A percentile compares a stretch with the other conserved stretches of the same genome.
Evolutionary conservation across 2,113 vertebrate genomes (phyloP).

Genomic region (Cyanistes caeruleus): DNA sequence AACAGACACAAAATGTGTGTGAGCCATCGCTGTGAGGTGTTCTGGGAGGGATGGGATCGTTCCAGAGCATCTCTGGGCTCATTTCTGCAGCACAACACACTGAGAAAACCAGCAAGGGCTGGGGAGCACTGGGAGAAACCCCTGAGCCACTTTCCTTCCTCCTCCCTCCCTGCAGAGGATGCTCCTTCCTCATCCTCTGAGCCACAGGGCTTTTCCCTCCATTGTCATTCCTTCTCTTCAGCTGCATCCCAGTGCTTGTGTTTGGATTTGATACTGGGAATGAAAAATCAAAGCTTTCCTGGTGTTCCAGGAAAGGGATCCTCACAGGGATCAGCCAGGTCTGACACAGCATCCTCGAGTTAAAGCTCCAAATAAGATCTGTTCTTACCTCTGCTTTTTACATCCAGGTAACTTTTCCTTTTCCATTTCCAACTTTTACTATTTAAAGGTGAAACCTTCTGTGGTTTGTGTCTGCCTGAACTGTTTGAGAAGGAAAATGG

Average conservation of each 20-base stretch:
- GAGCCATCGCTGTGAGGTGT: rapidly evolving
- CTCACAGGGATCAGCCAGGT: not conserved
- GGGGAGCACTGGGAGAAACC: not conserved
- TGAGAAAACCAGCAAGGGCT: not conserved
- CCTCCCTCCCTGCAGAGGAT: not conserved
- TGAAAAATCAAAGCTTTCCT: not conserved
- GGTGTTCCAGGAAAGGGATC: not conserved
- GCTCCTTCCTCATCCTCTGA: rapidly evolving
- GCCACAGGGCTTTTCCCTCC: not conserved
- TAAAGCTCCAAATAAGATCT: not conserved
- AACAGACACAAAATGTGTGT: not conserved
- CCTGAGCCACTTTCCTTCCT: not conserved
- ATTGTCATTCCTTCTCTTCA: not conserved
- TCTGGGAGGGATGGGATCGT: not conserved
- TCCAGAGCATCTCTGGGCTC: not conserved
- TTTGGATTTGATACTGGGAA: not conserved
- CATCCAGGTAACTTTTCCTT: not conserved
- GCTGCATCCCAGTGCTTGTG: not conserved
- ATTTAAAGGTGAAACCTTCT: not conserved
- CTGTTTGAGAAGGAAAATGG: not conserved
- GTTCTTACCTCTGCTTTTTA: not conserved
- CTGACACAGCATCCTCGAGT: not conserved
- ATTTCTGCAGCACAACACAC: not conserved
- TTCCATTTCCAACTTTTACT: not conserved
- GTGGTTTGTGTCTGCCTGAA: not conserved